A percentile compares a stretch with the other conserved stretches of the same genome.
phyloP scores from a whole-genome alignment of 2,888 invertebrate species.

The Drosophila pseudotalamancana region DNA sequence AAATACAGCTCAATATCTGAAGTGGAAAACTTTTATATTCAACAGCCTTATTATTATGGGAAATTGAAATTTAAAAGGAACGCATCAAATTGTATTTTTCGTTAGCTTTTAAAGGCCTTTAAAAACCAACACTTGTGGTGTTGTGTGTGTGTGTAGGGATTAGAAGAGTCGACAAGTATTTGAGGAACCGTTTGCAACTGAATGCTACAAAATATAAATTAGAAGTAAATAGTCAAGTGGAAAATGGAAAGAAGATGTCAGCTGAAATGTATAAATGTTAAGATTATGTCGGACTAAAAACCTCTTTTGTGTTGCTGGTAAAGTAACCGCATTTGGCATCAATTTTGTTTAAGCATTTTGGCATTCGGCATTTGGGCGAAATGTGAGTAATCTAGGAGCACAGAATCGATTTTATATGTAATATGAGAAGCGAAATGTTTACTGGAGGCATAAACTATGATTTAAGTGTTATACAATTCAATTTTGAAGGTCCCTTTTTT shows the following conservation, averaged over 20 bases:
- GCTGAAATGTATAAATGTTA: constrained; percentile 21
- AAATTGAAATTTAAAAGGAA: too few relatives aligned
- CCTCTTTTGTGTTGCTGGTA: too few relatives aligned
- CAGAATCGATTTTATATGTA: constrained; percentile 4
- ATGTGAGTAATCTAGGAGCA: not conserved
- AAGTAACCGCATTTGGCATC: not conserved
- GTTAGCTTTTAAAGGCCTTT: constrained; percentile 6
- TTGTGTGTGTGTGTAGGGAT: not conserved
- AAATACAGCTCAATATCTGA: too few relatives aligned
- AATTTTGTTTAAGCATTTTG: constrained; percentile 7
- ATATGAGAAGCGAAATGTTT: not conserved
- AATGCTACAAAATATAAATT: constrained; percentile 41
- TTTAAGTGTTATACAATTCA: constrained; percentile 41
- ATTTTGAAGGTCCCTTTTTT: constrained; percentile 45
- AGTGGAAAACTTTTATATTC: too few relatives aligned
- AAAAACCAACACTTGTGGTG: constrained; percentile 28
- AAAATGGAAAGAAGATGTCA: constrained; percentile 21
- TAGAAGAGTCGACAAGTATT: not conserved
- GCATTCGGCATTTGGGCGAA: not conserved
- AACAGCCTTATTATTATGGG: too few relatives aligned
- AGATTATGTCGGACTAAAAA: constrained; percentile 2
- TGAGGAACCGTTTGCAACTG: not conserved
- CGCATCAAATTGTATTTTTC: too few relatives aligned
- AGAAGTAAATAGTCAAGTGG: constrained; percentile 48
- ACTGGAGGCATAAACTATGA: not conserved